Conservation (phyloP, 2,113 vertebrate genomes). For the Elephas maximus region DNA sequence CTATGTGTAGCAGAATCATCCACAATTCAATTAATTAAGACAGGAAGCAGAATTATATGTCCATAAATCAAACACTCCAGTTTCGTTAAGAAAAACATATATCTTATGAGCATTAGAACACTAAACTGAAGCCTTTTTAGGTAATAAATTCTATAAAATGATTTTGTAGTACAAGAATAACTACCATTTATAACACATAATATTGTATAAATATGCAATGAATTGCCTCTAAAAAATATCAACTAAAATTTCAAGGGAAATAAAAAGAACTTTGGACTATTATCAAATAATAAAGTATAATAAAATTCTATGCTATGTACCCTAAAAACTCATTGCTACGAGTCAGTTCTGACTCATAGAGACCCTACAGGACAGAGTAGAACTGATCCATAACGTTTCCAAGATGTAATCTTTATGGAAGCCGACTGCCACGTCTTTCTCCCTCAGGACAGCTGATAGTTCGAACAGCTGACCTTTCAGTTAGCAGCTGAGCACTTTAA, state of each 20-base stretch:
- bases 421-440: too few relatives aligned
- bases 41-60: background rate
- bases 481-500: too few relatives aligned
- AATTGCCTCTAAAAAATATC: background rate
- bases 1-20: background rate
- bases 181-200: background rate
- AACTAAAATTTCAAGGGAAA: slow-evolving; percentile 35
- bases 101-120: background rate
- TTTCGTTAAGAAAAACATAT: background rate
- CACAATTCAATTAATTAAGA: slow-evolving; percentile 48
- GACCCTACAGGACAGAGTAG: too few relatives aligned
- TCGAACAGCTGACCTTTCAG: too few relatives aligned
- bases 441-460: too few relatives aligned
- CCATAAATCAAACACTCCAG: slow-evolving; percentile 23
- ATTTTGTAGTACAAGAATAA: background rate
- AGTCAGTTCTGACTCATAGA: too few relatives aligned
- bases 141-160: background rate
- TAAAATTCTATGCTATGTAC: background rate
- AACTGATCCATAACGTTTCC: too few relatives aligned
- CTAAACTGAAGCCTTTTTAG: background rate
- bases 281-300: background rate
- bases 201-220: background rate
- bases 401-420: too few relatives aligned
- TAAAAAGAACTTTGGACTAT: background rate
- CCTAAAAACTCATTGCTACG: background rate